Base-by-base conservation (phyloP, 1,140 invertebrate genomes). In the Pissodes strobi region DNA sequence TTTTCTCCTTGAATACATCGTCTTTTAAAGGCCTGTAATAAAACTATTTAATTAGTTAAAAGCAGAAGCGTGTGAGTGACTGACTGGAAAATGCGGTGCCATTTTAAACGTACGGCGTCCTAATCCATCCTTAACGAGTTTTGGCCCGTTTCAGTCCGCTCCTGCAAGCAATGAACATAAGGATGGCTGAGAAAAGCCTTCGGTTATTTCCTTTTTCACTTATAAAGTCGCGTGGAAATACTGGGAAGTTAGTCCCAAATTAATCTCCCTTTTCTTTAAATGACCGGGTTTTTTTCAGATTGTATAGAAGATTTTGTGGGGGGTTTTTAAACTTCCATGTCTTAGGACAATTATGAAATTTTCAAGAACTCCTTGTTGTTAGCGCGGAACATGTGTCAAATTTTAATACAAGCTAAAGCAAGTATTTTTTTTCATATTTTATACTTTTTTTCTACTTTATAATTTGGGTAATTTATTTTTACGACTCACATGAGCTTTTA, bases 21-120 rank as follows among this genome's bases (percentile, higher is more conserved):
- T 41, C 30, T 56, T 37, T 64, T 56, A 64, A 55, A 55, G 41
- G 39, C 51, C 12, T 49, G 55, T 46, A 65, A 65, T 65, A 65
- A 65, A 65, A 65, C 63, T 65, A 65, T 65, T 65, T 65, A 65
- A 65, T 65, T 65, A 65, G 63, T 59, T 65, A 65, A 65, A 65
- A 65, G 63, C 63, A 53, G 63, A 59, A 65, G 63, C 63, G 63
- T 65, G 63, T 65, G 63, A 65, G 63, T 65, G 63, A 65, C 45
- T 65, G 63, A 59, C 63, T 59, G 63, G 63, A 65, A 65, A 65
- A 65, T 65, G 63, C 63, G 63, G 55, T 56, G 63, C 63, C 56
- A 58, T 65, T 65, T 56, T 58, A 48, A 65, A 65, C 63, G 63
- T 65, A 65, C 56, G 56, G 21, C 34, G 34, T 45, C 61, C 55